Evolutionary conservation across 2,888 invertebrate genomes (phyloP).

Genomic region (Oeneis ivallda): DNA sequence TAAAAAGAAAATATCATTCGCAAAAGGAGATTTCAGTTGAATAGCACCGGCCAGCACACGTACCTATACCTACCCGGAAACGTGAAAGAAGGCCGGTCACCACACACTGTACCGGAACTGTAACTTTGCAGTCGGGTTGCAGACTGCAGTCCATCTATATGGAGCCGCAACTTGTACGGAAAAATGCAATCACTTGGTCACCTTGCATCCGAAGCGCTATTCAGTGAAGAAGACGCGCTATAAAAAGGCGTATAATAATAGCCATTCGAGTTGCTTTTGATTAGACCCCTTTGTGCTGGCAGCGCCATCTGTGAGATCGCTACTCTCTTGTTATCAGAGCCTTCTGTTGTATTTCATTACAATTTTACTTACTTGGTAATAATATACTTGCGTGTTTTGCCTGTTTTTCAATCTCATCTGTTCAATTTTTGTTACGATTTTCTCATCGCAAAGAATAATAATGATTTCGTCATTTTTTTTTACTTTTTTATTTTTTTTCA

Average conservation of each 20-base stretch:
- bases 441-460: too few relatives aligned
- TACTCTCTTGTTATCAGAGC: conserved; percentile 31
- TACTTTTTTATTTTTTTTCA: too few relatives aligned
- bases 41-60: too few relatives aligned
- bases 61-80: too few relatives aligned
- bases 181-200: conserved; percentile 1
- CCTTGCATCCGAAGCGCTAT: conserved; percentile 26
- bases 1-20: too few relatives aligned
- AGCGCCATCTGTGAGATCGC: conserved; percentile 40
- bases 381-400: background rate
- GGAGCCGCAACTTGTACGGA: background rate
- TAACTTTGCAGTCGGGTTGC: too few relatives aligned
- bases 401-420: background rate
- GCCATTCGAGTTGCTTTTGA: conserved; percentile 50
- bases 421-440: too few relatives aligned
- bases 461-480: too few relatives aligned
- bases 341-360: conserved; percentile 25
- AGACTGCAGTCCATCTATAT: too few relatives aligned
- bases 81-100: too few relatives aligned
- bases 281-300: conserved; percentile 49
- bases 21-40: too few relatives aligned
- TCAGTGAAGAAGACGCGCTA: conserved; percentile 37
- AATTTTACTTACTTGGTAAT: conserved; percentile 14
- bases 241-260: conserved; percentile 48
- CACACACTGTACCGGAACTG: too few relatives aligned